These are phyloP conservation scores for Linurgus olivaceus DNA, from an alignment of 2,797 vertebrate genomes.

Conservation along the genomic window DNA sequence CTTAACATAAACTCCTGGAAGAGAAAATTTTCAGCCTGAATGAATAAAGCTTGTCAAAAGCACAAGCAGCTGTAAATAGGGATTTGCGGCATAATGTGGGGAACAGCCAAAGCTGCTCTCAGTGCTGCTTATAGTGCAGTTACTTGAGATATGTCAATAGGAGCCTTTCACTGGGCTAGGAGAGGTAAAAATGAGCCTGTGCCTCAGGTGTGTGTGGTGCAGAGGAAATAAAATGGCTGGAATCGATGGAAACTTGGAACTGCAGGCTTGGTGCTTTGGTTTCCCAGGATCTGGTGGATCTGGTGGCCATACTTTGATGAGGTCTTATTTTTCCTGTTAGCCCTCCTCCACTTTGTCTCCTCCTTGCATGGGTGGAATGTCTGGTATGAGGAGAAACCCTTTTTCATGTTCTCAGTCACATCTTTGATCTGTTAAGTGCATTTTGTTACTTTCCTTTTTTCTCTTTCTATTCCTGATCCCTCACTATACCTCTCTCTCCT, in stretches of 20 bases:
- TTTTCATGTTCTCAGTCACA: neutral
- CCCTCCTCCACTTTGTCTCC: neutral
- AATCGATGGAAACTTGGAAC: neutral
- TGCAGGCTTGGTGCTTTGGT: neutral
- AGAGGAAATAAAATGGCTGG: neutral
- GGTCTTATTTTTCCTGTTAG: constrained; percentile 6
- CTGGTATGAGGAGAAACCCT: constrained; percentile 26
- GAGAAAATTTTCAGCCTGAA: neutral
- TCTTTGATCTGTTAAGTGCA: neutral
- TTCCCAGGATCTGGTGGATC: neutral
- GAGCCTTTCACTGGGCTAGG: neutral
- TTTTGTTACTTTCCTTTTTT: neutral
- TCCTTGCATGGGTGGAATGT: neutral
- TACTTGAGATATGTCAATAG: neutral
- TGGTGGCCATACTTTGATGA: neutral
- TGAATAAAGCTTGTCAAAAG: neutral
- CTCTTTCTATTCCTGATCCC: neutral
- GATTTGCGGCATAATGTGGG: neutral
- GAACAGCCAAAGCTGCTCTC: neutral
- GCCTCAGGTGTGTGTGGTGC: neutral
- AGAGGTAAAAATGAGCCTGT: neutral
- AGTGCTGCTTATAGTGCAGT: neutral
- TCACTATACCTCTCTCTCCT: neutral
- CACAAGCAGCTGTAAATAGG: neutral
- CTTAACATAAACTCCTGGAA: neutral